Base-by-base conservation (phyloP, 2,888 invertebrate species). In the Pseudanteris insignis region DNA sequence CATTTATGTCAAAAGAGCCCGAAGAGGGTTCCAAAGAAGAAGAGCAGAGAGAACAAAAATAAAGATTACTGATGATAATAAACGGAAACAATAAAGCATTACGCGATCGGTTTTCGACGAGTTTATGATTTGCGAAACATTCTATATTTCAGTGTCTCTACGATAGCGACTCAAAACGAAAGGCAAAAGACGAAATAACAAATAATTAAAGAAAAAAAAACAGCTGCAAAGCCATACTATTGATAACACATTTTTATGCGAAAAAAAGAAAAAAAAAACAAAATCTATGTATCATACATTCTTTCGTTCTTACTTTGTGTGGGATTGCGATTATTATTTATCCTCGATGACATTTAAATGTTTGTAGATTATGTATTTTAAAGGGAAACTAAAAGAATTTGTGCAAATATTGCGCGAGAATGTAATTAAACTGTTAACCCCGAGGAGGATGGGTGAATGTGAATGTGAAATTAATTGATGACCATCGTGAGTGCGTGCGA, bases 311-410 rank as follows among this genome's bases (percentile, higher is more conserved):
- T 43, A 48, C 37, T 11, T 57, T 41, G 50, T 50, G 57, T 37
- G 57, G 44, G 51, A 51, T 50, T 50, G 58, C 44, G 51, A 50
- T 2, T 41, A 51, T 63, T 46, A 57, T 63, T 63, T 63, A 38
- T 63, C 54, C 41, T 41, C 46, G 47, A 55, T 51, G 55, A 63
- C 58, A 59, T 63, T 58, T 58, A 29, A 54, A 63, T 63, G 63
- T 63, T 63, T 63, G 63, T 63, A 63, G 63, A 63, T 63, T 58
- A 63, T 63, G 63, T 63, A 59, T 58, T 63, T 59, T 54, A 54
- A 63, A 44, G 40, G 48, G 28, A 30, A 26, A 34, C 8, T 18
- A 15, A 28, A 38, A 24, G 9, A 40, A 25, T n/a, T 6, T 43
- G 29, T 43, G 32, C 41, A 26, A 38, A 21, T 2, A 18, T 29